phyloP scores from a whole-genome alignment of 2,113 vertebrate genomes.

The Lasiurus cinereus region DNA sequence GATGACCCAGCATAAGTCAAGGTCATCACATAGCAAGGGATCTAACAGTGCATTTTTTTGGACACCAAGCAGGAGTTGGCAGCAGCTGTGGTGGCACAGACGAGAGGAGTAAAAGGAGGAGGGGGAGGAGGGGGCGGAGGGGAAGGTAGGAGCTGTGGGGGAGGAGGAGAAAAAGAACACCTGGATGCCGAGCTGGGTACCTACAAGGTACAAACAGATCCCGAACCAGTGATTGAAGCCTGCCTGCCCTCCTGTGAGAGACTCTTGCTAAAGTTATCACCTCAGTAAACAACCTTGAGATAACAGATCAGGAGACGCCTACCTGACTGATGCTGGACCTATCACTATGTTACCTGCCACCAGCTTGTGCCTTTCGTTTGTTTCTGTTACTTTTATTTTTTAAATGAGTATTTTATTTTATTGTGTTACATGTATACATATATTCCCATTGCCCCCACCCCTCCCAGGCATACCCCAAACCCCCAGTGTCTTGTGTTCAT shows the following conservation, averaged over 20 bases:
- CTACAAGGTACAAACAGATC: not conserved
- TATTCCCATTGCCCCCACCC: too few relatives aligned
- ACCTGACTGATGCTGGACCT: not conserved
- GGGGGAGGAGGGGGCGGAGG: too few relatives aligned
- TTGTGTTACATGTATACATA: too few relatives aligned
- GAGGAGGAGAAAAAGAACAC: too few relatives aligned
- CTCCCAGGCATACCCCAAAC: too few relatives aligned
- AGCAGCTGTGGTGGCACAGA: constrained; percentile 67
- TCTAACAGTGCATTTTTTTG: constrained; percentile 81
- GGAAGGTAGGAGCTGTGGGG: too few relatives aligned
- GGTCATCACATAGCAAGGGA: not conserved
- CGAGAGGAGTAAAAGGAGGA: not conserved
- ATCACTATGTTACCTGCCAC: not conserved
- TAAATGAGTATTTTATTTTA: too few relatives aligned
- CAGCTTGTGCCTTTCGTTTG: not conserved
- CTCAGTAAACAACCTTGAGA: not conserved
- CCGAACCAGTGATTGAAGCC: not conserved
- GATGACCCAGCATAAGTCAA: not conserved
- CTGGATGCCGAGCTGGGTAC: not conserved
- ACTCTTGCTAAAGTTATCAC: not conserved
- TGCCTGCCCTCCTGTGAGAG: not conserved
- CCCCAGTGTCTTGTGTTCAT: too few relatives aligned
- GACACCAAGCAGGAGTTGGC: constrained; percentile 68
- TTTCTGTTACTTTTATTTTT: not conserved
- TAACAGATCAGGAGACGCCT: not conserved